Evolutionary conservation across 2,888 invertebrate species (phyloP).

Genomic region (Capitulum mitella): DNA sequence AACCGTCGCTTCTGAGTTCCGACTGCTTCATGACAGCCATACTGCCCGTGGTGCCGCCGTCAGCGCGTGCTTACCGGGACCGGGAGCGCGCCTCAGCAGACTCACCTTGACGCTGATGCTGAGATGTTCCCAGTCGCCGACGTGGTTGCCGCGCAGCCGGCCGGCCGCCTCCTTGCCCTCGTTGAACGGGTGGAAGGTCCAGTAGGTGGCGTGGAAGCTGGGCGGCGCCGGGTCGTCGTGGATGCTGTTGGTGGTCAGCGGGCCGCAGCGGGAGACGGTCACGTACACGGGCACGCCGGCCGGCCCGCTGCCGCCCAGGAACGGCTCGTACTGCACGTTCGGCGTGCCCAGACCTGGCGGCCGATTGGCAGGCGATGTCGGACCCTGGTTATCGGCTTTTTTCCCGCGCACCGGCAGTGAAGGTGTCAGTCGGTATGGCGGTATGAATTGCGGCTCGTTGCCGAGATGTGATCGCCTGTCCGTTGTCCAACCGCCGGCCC

Average conservation of each 20-base stretch:
- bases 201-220: constrained; percentile 56
- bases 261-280: background rate
- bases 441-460: no score
- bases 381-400: no score
- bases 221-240: background rate
- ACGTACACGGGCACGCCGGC: background rate
- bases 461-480: no score
- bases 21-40: no score
- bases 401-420: no score
- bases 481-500: no score
- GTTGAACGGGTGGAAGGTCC: constrained; percentile 64
- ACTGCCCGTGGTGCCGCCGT: no score
- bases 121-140: constrained; percentile 37
- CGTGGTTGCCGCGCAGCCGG: constrained; percentile 34
- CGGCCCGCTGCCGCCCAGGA: background rate
- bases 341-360: background rate
- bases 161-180: constrained; percentile 50
- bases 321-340: background rate
- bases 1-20: no score
- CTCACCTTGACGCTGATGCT: constrained; percentile 35
- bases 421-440: no score
- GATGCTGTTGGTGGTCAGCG: background rate
- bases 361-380: background rate
- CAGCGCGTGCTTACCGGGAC: no score
- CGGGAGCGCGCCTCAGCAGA: no score